phyloP scores from a whole-genome alignment of 2,888 invertebrate species.

The Prenolepis imparis region DNA sequence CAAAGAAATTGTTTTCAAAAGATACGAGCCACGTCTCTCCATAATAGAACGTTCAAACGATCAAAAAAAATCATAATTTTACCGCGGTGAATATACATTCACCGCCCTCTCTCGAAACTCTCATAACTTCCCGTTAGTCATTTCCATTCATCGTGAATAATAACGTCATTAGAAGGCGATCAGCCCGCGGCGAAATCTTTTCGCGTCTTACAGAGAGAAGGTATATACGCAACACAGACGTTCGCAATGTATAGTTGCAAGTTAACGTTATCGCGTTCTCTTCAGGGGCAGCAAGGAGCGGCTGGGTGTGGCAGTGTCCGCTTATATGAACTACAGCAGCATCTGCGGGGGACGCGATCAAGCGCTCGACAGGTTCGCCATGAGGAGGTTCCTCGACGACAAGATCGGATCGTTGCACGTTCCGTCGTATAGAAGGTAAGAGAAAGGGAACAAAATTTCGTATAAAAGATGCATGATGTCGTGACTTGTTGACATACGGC shows the following conservation, averaged over 20 bases:
- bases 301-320: slow-evolving; percentile 95
- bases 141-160: slow-evolving; percentile 57
- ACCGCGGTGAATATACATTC: slow-evolving; percentile 36
- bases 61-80: slow-evolving; percentile 49
- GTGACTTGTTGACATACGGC: slow-evolving; percentile 52
- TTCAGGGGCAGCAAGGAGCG: slow-evolving; percentile 94
- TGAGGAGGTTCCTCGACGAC: slow-evolving; percentile 96
- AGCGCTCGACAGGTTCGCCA: slow-evolving; percentile 96
- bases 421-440: slow-evolving; percentile 92
- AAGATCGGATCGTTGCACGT: slow-evolving; percentile 91
- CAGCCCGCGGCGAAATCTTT: slow-evolving; percentile 44
- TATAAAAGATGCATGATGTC: slow-evolving; percentile 36
- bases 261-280: slow-evolving; percentile 54
- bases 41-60: slow-evolving; percentile 11
- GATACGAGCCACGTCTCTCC: slow-evolving; percentile 9
- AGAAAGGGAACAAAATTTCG: not conserved
- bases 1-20: not conserved
- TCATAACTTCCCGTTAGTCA: slow-evolving; percentile 49
- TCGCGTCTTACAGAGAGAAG: slow-evolving; percentile 18
- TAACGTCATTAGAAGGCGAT: slow-evolving; percentile 54
- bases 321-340: slow-evolving; percentile 97
- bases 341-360: slow-evolving; percentile 94
- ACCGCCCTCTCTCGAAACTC: slow-evolving; percentile 32
- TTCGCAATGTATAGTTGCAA: slow-evolving; percentile 12
- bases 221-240: not conserved